Conservation (phyloP, 2,113 vertebrate species). For the Hemiscyllium ocellatum region DNA sequence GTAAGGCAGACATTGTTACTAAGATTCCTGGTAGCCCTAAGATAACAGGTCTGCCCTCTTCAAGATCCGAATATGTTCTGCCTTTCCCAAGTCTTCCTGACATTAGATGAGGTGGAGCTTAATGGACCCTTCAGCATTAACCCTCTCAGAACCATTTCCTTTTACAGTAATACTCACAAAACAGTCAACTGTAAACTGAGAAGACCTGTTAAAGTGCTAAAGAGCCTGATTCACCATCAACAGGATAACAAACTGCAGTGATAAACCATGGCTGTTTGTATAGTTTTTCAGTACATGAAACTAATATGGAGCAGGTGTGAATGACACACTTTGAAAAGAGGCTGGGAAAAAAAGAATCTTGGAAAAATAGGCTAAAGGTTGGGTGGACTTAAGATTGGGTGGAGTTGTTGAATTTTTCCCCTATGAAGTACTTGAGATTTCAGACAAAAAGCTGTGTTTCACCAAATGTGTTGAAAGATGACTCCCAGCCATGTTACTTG, state of each 20-base stretch:
- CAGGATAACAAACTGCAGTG: not conserved
- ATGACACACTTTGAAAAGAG: not conserved
- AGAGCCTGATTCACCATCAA: not conserved
- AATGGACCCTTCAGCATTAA: too few relatives aligned
- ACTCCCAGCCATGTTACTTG: not conserved
- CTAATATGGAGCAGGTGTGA: not conserved
- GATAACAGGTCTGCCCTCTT: too few relatives aligned
- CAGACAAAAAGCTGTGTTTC: not conserved
- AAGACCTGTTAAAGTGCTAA: not conserved
- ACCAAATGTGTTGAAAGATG: constrained; percentile 1
- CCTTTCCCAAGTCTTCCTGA: too few relatives aligned
- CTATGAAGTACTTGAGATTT: constrained; percentile 17
- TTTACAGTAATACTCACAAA: not conserved
- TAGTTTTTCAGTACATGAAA: not conserved
- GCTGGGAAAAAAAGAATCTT: not conserved
- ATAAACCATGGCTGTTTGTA: not conserved
- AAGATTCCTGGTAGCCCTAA: too few relatives aligned
- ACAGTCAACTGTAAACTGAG: not conserved
- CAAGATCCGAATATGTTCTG: too few relatives aligned
- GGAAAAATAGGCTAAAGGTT: constrained; percentile 27
- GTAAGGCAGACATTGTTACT: too few relatives aligned
- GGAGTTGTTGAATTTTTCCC: constrained; percentile 21
- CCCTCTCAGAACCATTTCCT: too few relatives aligned
- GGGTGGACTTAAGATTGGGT: constrained; percentile 10
- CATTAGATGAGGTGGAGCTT: too few relatives aligned